Evolutionary conservation across 2,113 vertebrate species (phyloP), one percentile per base, ranked within the genome.

Genomic region (Amia ocellicauda): DNA sequence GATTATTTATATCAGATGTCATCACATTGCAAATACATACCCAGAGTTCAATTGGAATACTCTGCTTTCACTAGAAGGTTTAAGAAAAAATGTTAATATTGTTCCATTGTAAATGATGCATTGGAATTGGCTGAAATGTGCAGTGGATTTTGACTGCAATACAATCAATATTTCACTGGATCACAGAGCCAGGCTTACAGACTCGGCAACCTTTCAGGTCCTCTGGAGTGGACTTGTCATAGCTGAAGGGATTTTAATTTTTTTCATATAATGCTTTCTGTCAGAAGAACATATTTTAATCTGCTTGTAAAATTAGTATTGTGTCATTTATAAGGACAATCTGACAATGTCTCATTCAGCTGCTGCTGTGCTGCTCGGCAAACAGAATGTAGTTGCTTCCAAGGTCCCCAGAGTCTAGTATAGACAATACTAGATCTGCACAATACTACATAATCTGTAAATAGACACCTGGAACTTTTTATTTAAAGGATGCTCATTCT

Each of bases 81-180:
- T n/a, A n/a, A n/a, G n/a, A n/a, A n/a, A n/a, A n/a, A n/a, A n/a
- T n/a, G n/a, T n/a, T n/a, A n/a, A n/a, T n/a, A 36, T 36, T 36
- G 5, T 36, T 36, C 11, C n/a, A 16, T 5, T 47, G 45, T 13
- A 47, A 47, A 47, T 47, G 1, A 47, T 16, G 14, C n/a, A 5
- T 17, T 47, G n/a, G 45, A 47, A n/a, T 4, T n/a, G 42, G 13
- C 14, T 55, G 31, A 54, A 68, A 64, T 71, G 73, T 73, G 74
- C 80, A 79, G 76, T 74, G 85, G 77, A 79, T 84, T 71, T 74
- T 83, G 85, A 89, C 85, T 80, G 84, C 73, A 52, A 42, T n/a
- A n/a, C n/a, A n/a, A n/a, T n/a, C 87, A 77, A 87, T 88, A 86
- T 43, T 19, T 69, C 27, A 51, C 67, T 24, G 65, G 63, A 77